These are phyloP conservation scores for Cyprinodon variegatus DNA, from an alignment of 2,113 vertebrate species.

Conservation along the genomic window DNA sequence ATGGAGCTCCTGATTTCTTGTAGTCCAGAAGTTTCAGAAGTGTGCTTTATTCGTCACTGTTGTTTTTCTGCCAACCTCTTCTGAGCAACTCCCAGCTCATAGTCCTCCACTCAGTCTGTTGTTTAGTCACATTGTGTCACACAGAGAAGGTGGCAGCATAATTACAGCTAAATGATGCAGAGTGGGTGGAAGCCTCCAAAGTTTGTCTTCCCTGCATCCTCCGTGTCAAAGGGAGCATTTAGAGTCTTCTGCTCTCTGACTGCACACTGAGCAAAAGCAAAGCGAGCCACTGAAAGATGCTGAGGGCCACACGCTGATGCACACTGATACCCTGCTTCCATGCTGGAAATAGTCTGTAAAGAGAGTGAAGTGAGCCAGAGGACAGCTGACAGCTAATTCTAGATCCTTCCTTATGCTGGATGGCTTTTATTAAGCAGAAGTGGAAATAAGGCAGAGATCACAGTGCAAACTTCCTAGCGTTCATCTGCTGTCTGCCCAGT, in stretches of 20 bases:
- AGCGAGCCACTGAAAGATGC: conserved; percentile 9
- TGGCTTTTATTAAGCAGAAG: conserved; percentile 6
- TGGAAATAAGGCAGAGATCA: not conserved
- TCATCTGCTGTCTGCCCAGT: not conserved
- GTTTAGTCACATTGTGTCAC: conserved; percentile 42
- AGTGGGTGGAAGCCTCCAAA: conserved; percentile 52
- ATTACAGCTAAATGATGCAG: conserved; percentile 47
- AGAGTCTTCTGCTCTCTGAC: not conserved
- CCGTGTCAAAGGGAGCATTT: conserved; percentile 27
- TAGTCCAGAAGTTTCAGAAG: too few species aligned
- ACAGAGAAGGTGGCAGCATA: conserved; percentile 61
- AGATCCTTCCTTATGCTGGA: not conserved
- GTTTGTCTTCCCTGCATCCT: conserved; percentile 14
- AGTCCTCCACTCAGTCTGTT: conserved; percentile 16
- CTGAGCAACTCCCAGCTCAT: not conserved
- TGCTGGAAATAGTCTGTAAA: conserved; percentile 28
- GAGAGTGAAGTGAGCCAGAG: conserved; percentile 19
- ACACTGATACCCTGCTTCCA: conserved; percentile 17
- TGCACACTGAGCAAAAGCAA: not conserved
- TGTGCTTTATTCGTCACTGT: not conserved
- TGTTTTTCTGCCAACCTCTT: not conserved
- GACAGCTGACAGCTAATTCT: conserved; percentile 6
- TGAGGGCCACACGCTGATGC: conserved; percentile 3
- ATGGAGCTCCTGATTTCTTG: too few species aligned
- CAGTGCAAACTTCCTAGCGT: not conserved